Base-by-base conservation (phyloP, 2,113 vertebrate species). In the Pomatorhinus ruficollis region DNA sequence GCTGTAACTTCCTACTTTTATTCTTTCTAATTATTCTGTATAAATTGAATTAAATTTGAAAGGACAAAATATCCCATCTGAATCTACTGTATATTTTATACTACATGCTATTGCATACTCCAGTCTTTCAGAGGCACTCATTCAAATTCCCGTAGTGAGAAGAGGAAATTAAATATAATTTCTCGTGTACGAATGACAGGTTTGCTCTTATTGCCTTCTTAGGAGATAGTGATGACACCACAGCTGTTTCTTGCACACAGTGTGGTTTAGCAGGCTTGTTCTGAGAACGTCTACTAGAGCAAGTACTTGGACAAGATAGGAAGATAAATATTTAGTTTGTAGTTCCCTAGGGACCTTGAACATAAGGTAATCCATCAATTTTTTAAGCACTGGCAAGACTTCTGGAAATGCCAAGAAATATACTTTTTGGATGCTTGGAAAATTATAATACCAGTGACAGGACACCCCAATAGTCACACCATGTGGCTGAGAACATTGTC, bases 311-410 rank as follows among this genome's bases (percentile, higher is more conserved):
- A 74, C 6, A 6, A 92, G 50, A 83, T 12, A 57, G 28, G 45
- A 88, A 95, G 47, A 77, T 39, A 93, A 92, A 88, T 90, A 94
- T 70, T 92, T 83, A 27, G 42, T 30, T 77, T 88, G 12, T 33
- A 77, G 45, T 20, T 92, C 79, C 50, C 53, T 57, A 42, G 2
- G 15, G 50, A 86, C 30, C 27, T 86, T 57, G 52, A 77, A 11
- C 35, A 59, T 63, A 69, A 83, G 8, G 30, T 60, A 88, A 72
- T 83, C 50, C 31, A 35, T 39, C 40, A 80, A 8, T 35, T 33
- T 88, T 72, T 93, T 74, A 88, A 90, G 35, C 16, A 59, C 21
- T 65, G 37, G 37, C n/a, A 93, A 80, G 54, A 33, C 16, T 77
- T 70, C 40, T 54, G 45, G 42, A 24, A 9, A 31, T 50, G 27